phyloP scores from a whole-genome alignment of 92 coral and sea anemone species.

The Nematostella vectensis region DNA sequence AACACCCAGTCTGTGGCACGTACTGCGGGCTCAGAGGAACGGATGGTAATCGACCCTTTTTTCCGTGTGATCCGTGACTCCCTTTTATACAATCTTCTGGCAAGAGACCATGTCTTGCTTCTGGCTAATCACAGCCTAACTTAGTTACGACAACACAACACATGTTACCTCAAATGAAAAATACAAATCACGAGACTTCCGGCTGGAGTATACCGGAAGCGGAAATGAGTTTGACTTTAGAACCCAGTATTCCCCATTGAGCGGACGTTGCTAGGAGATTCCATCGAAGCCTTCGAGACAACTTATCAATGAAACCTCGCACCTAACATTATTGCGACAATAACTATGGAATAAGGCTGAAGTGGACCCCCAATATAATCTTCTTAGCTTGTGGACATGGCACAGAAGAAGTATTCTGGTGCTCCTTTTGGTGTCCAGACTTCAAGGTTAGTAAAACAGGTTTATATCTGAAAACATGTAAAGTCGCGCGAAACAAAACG shows the following conservation, averaged over 20 bases:
- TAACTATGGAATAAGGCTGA: not conserved
- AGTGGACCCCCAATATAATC: not conserved
- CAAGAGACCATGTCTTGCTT: too few species aligned
- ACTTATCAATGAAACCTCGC: conserved; percentile 5
- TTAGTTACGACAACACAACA: too few species aligned
- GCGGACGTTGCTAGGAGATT: conserved; percentile 2
- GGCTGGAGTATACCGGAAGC: not conserved
- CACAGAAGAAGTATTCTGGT: conserved; percentile 82
- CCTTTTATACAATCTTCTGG: too few species aligned
- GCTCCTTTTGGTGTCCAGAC: conserved; percentile 98
- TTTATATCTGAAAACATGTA: not conserved
- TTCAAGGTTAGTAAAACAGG: conserved; percentile 50
- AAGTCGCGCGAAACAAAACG: too few species aligned
- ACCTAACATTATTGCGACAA: conserved; percentile 1
- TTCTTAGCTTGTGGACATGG: conserved; percentile 28
- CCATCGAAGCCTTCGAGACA: not conserved
- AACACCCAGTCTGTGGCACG: too few species aligned
- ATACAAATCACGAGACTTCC: too few species aligned
- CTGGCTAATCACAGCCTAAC: too few species aligned
- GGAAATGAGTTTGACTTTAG: not conserved
- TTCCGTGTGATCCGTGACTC: too few species aligned
- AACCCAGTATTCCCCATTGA: not conserved
- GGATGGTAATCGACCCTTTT: too few species aligned
- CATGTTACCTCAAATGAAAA: too few species aligned
- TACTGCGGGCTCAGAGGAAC: too few species aligned